phyloP scores from a whole-genome alignment of 23 tunicate species.

The Aplidium turbinatum region DNA sequence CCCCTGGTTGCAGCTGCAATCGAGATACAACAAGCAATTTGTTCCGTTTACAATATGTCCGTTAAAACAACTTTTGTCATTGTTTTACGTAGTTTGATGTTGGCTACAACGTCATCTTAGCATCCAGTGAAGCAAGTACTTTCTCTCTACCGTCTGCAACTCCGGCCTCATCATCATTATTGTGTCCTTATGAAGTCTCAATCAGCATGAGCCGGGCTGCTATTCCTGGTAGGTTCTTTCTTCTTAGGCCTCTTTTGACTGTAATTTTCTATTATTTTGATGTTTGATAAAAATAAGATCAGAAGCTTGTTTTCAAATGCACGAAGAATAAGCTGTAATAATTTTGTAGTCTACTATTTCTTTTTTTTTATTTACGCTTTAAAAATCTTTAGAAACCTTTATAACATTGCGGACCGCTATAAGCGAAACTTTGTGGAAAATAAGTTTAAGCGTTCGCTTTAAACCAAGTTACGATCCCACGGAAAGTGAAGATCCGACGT shows the following conservation, averaged over 20 bases:
- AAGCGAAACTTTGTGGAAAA: not conserved
- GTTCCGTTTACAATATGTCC: too few species aligned
- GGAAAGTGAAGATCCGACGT: constrained; percentile 27
- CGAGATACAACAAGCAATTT: too few species aligned
- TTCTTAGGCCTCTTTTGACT: too few species aligned
- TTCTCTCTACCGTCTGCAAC: not conserved
- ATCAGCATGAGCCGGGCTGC: constrained; percentile 5
- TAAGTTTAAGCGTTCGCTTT: constrained; percentile 3
- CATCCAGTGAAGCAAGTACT: not conserved
- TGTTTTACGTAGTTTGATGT: constrained; percentile 36
- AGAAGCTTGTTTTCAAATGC: too few species aligned
- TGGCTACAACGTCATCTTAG: constrained; percentile 34
- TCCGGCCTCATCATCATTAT: not conserved
- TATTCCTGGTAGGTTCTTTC: too few species aligned
- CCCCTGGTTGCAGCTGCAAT: too few species aligned
- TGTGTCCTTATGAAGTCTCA: constrained; percentile 36
- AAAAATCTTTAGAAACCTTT: not conserved
- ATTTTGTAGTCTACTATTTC: too few species aligned
- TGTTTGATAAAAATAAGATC: too few species aligned
- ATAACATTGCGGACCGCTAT: not conserved
- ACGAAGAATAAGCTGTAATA: too few species aligned
- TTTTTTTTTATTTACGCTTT: too few species aligned
- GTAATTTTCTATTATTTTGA: too few species aligned
- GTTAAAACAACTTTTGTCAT: too few species aligned
- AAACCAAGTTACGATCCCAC: not conserved